Percentiles rank a stretch among this genome's conserved stretches.
phyloP scores from a whole-genome alignment of 2,113 vertebrate genomes.

The Willisornis vidua region DNA sequence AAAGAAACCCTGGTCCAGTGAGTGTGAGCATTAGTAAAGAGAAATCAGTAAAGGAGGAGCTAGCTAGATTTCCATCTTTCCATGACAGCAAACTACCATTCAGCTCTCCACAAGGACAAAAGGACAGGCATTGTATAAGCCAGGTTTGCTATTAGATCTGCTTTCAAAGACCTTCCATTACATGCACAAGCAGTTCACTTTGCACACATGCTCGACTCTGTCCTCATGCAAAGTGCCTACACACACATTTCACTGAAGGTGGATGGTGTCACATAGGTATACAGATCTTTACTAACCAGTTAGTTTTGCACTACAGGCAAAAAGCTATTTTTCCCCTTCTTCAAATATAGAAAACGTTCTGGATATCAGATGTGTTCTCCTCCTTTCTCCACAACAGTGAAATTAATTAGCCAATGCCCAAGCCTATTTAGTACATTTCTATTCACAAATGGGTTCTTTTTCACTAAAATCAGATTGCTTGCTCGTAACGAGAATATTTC shows the following conservation, averaged over 20 bases:
- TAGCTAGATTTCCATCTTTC: neutral
- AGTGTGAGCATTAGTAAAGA: neutral
- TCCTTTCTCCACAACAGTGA: neutral
- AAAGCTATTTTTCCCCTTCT: neutral
- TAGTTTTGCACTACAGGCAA: neutral
- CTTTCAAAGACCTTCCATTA: neutral
- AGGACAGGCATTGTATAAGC: neutral
- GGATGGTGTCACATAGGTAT: neutral
- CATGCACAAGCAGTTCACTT: neutral
- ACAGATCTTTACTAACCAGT: neutral
- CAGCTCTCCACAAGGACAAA: neutral
- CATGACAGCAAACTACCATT: neutral
- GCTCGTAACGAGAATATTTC: constrained; percentile 9
- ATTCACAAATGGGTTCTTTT: neutral
- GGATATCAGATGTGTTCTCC: neutral
- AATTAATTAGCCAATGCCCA: neutral
- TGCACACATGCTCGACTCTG: accelerated
- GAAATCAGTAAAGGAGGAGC: neutral
- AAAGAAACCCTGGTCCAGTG: too few relatives aligned
- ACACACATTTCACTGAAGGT: neutral
- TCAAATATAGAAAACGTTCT: neutral
- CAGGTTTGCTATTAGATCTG: neutral
- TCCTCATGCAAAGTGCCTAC: neutral
- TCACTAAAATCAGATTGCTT: neutral
- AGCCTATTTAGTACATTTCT: neutral